These are phyloP conservation scores for Catocala sponsa DNA, from an alignment of 2,888 invertebrate species.

Conservation along the genomic window DNA sequence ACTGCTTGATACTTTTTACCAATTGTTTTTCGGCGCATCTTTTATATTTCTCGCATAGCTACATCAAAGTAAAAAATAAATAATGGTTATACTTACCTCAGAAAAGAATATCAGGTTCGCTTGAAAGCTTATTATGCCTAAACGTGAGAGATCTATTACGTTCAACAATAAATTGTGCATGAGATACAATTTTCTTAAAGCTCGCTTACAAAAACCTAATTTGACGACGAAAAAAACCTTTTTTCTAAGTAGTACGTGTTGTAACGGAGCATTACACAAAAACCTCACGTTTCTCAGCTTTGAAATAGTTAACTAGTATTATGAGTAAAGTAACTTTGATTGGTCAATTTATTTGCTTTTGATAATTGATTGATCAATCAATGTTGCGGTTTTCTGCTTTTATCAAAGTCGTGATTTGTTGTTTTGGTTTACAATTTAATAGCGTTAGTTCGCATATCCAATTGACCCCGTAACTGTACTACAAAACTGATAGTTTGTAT, in stretches of 20 bases:
- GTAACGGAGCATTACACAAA: constrained; percentile 20
- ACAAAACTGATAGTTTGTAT: too few relatives aligned
- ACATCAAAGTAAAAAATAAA: too few relatives aligned
- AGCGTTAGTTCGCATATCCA: too few relatives aligned
- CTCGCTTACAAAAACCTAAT: constrained; percentile 2
- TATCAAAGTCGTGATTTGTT: not conserved
- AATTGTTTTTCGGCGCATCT: too few relatives aligned
- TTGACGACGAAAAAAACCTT: not conserved
- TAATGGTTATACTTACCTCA: too few relatives aligned
- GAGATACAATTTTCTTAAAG: constrained; percentile 1
- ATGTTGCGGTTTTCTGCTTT: constrained; percentile 13
- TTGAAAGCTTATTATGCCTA: not conserved
- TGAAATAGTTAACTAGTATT: constrained; percentile 18
- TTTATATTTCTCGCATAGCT: too few relatives aligned
- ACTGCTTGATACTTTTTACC: too few relatives aligned
- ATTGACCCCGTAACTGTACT: too few relatives aligned
- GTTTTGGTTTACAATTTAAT: not conserved
- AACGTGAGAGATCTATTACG: constrained; percentile 3
- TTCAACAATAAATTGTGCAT: not conserved
- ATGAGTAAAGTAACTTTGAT: constrained; percentile 16
- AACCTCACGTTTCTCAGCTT: constrained; percentile 28
- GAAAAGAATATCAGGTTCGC: not conserved
- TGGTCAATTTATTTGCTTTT: constrained; percentile 37
- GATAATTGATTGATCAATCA: constrained; percentile 33
- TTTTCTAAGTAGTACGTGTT: constrained; percentile 7